These are phyloP conservation scores for Chinchilla lanigera DNA, from an alignment of 2,113 vertebrate genomes.

Conservation along the genomic window DNA sequence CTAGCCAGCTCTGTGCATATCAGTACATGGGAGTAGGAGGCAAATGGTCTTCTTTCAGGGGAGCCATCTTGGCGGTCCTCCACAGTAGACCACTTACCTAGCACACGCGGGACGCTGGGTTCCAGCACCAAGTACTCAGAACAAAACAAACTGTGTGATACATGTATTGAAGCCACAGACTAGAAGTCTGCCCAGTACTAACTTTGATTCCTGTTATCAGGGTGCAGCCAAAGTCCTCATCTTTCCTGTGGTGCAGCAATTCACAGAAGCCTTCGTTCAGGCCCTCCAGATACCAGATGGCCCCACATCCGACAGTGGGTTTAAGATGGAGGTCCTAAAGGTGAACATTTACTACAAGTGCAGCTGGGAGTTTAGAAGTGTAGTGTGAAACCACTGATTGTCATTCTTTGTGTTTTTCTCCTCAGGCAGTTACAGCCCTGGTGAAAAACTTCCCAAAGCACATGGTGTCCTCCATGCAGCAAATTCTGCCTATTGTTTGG, in stretches of 20 bases:
- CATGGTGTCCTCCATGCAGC: slow-evolving; percentile 99
- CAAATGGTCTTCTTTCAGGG: neutral
- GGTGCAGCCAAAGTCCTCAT: slow-evolving; percentile 97
- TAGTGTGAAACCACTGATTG: neutral
- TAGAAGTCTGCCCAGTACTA: neutral
- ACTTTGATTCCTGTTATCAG: slow-evolving; percentile 82
- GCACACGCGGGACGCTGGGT: neutral
- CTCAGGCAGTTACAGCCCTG: slow-evolving; percentile 96
- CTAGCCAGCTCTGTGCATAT: neutral
- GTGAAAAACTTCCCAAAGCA: slow-evolving; percentile 99
- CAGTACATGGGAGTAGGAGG: neutral
- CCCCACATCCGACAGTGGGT: slow-evolving; percentile 95
- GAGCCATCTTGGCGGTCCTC: neutral
- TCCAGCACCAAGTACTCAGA: neutral
- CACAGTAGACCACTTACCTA: neutral
- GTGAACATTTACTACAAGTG: slow-evolving; percentile 79
- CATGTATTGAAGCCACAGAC: neutral
- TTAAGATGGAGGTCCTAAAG: slow-evolving; percentile 99
- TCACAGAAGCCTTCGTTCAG: slow-evolving; percentile 97
- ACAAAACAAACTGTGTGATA: neutral
- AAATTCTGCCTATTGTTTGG: slow-evolving; percentile 98
- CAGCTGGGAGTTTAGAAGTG: neutral
- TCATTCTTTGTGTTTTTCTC: neutral
- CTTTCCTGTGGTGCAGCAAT: slow-evolving; percentile 98
- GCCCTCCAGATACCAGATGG: slow-evolving; percentile 97